Evolutionary conservation across 2,888 invertebrate species (phyloP).

Genomic region (Deilephila elpenor): DNA sequence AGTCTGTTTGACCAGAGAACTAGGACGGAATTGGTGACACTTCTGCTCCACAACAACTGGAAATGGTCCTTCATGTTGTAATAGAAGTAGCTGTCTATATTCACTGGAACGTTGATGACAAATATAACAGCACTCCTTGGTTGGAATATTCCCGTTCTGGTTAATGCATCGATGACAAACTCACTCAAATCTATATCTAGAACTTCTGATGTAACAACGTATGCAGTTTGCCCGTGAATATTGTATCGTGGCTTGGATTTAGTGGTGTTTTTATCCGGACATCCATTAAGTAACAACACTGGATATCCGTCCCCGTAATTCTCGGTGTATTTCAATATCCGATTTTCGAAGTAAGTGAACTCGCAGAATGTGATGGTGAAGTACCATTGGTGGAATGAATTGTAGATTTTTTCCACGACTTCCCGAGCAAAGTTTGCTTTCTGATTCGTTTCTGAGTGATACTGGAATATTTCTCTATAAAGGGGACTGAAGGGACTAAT

Average conservation of each 20-base stretch:
- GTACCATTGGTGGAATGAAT: conserved; percentile 74
- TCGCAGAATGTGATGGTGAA: conserved; percentile 78
- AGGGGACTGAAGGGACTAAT: conserved; percentile 49
- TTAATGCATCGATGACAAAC: conserved; percentile 61
- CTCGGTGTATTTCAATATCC: conserved; percentile 74
- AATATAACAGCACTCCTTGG: conserved; percentile 74
- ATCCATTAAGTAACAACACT: conserved; percentile 72
- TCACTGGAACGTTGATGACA: conserved; percentile 64
- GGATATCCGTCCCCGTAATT: conserved; percentile 70
- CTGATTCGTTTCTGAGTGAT: conserved; percentile 59
- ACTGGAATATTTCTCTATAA: conserved; percentile 61
- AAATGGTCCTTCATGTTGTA: conserved; percentile 76
- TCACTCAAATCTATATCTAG: conserved; percentile 67
- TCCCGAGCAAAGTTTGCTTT: conserved; percentile 68
- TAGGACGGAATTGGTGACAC: conserved; percentile 80
- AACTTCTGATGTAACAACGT: conserved; percentile 68
- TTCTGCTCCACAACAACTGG: conserved; percentile 77
- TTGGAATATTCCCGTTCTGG: conserved; percentile 73
- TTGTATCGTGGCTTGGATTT: conserved; percentile 69
- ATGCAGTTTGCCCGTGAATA: conserved; percentile 73
- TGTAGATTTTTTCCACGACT: conserved; percentile 72
- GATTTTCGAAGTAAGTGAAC: conserved; percentile 78
- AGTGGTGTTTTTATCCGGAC: conserved; percentile 61
- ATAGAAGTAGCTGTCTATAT: conserved; percentile 66
- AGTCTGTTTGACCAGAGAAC: conserved; percentile 64